Conservation (phyloP, 2,113 vertebrate genomes). For the Stegostoma tigrinum region DNA sequence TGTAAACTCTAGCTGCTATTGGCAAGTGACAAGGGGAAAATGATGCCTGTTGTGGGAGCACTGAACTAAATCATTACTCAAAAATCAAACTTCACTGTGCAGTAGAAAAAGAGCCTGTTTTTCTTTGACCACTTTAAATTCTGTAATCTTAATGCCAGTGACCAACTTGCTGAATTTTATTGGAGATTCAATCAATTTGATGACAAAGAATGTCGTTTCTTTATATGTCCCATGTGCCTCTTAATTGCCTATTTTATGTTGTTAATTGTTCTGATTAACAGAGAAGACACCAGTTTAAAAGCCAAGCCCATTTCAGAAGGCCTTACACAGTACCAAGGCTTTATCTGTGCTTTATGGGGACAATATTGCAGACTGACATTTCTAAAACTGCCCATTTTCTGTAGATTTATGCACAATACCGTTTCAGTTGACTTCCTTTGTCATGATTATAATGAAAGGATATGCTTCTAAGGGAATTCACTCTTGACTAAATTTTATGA, state of each 20-base stretch:
- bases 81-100: neutral
- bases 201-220: conserved; percentile 16
- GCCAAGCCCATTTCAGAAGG: neutral
- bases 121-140: neutral
- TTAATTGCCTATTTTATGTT: conserved; percentile 18
- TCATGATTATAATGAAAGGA: neutral
- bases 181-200: conserved; percentile 9
- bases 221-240: conserved; percentile 29
- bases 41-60: neutral
- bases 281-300: conserved; percentile 13
- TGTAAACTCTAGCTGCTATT: neutral
- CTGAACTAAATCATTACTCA: neutral
- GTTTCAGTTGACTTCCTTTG: neutral
- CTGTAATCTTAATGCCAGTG: neutral
- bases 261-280: conserved; percentile 37
- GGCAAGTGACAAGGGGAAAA: neutral
- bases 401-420: conserved; percentile 14
- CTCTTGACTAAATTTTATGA: neutral
- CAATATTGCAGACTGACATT: neutral
- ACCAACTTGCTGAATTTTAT: neutral
- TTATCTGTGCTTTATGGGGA: neutral
- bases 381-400: conserved; percentile 15
- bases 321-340: neutral
- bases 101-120: neutral
- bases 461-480: neutral